Evolutionary conservation across 2,888 invertebrate species (phyloP), one percentile per base, ranked within the genome.

Genomic region (Catocala fraxini): DNA sequence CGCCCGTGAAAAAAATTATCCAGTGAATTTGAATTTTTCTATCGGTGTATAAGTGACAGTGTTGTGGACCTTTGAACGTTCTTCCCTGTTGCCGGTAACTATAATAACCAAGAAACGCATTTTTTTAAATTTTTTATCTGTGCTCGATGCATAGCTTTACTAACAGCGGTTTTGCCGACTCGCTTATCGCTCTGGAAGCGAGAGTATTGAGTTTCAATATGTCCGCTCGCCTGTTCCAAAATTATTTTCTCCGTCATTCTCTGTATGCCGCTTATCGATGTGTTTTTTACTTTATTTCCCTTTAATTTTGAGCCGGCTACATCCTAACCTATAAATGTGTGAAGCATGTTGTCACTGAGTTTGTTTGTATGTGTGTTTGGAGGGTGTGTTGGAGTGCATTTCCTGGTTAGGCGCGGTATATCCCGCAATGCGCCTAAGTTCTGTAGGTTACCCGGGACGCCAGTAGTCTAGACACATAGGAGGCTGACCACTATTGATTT

Each of bases 171-270:
- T 81, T 75, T 77, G 79, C 77, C 73, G 75, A 63, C 71, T 79
- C 79, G 80, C 80, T 80, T 84, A 79, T 83, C 86, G 87, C 86
- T 85, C 88, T 90, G 90, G 89, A 90, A 77, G 82, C 82, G 83
- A 73, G 82, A 83, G 92, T 91, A 87, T 93, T 88, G 87, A 89
- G 89, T 93, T 93, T 86, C 93, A 93, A 89, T 82, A 90, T 90
- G 91, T 91, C 91, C 83, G 91, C 90, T 88, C 83, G 85, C 75
- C 75, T 83, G 89, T 86, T 90, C 89, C 89, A 89, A 89, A 89
- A 89, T 84, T 83, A 84, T 86, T 85, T 85, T 83, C 74, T 75
- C 77, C 84, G 86, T 87, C 87, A 85, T 84, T 84, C 79, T 76
- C 55, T 77, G 73, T 81, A 81, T 81, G 82, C 68, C 79, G 82